These are phyloP conservation scores for Aphodius sticticus DNA, from an alignment of 2,888 invertebrate genomes.

Conservation along the genomic window DNA sequence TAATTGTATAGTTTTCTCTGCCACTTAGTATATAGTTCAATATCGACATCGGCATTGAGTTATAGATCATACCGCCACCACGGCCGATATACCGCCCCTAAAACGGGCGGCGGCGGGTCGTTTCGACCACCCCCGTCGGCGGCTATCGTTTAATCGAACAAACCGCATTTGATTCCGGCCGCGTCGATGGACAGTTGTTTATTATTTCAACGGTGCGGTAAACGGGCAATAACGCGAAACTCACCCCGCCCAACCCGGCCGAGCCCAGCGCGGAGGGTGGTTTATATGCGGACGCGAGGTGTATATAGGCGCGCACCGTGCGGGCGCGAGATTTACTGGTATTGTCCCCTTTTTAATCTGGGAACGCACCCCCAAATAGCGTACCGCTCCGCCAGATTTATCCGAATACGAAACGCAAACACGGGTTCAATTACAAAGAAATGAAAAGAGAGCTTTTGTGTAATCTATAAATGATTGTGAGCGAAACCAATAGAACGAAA, in stretches of 20 bases:
- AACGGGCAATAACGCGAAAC: constrained; percentile 4
- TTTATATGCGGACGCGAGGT: constrained; percentile 4
- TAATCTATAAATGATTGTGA: background rate
- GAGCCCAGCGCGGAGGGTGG: background rate
- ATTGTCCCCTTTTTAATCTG: constrained; percentile 4
- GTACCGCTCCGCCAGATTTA: background rate
- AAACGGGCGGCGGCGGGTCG: background rate
- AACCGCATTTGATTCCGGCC: background rate
- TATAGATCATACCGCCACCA: background rate
- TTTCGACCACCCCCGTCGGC: background rate
- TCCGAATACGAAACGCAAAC: background rate
- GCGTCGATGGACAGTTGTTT: background rate
- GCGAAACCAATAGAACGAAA: background rate
- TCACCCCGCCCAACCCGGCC: background rate
- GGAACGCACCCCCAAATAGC: background rate
- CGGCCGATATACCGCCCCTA: background rate
- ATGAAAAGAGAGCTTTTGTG: background rate
- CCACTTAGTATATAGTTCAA: no score
- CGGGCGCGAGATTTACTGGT: background rate
- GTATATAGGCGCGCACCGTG: background rate
- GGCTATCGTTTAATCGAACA: constrained; percentile 4
- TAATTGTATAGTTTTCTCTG: no score
- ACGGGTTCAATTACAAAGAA: background rate
- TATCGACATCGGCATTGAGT: background rate
- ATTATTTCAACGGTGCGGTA: constrained; percentile 4